phyloP scores from a whole-genome alignment of 2,888 invertebrate genomes.

The Nasonia oneida region DNA sequence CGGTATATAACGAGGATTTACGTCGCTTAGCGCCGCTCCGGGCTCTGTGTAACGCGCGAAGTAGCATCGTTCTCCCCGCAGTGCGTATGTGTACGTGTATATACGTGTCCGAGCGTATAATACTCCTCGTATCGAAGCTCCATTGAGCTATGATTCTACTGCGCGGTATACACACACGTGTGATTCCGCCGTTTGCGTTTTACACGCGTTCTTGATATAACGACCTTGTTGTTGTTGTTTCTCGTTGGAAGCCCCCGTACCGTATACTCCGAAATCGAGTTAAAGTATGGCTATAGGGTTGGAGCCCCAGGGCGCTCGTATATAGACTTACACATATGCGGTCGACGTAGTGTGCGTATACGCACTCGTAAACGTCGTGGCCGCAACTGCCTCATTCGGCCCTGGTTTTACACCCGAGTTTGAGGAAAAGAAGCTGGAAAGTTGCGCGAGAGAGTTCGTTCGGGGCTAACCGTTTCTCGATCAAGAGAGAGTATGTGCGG shows the following conservation, averaged over 20 bases:
- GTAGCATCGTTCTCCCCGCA: not conserved
- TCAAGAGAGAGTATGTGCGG: not conserved
- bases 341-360: not conserved
- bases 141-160: constrained; percentile 2
- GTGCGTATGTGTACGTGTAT: too few species aligned
- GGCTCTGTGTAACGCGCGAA: not conserved
- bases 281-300: not conserved
- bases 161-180: not conserved
- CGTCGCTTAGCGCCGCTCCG: not conserved
- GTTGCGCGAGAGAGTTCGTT: not conserved
- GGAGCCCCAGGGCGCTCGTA: not conserved
- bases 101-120: not conserved
- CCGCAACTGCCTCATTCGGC: not conserved
- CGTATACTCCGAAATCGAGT: not conserved
- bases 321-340: not conserved
- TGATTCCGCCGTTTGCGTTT: constrained; percentile 7
- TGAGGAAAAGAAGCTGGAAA: not conserved
- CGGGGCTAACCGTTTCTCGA: not conserved
- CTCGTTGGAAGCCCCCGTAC: not conserved
- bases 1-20: constrained; percentile 39
- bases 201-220: constrained; percentile 10
- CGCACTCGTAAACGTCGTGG: constrained; percentile 5
- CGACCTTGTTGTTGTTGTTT: not conserved
- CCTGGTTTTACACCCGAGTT: not conserved
- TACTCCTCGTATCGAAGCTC: constrained; percentile 18